phyloP scores from a whole-genome alignment of 2,888 invertebrate genomes.

The Erebia epiphron region DNA sequence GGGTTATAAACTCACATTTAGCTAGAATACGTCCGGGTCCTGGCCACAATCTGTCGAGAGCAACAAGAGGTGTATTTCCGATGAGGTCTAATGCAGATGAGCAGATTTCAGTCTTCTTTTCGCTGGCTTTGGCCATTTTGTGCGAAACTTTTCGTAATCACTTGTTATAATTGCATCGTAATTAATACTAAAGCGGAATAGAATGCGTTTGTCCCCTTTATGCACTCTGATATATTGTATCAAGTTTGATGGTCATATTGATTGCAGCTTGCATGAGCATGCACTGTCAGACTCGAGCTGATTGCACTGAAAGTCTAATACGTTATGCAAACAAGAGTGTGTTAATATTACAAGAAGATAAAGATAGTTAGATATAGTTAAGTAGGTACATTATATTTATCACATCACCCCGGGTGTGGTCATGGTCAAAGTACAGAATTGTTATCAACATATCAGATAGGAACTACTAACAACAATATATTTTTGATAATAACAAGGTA shows the following conservation, averaged over 20 bases:
- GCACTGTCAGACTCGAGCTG: too few species aligned
- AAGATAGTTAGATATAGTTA: too few species aligned
- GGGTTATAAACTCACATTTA: conserved; percentile 79
- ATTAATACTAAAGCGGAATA: background rate
- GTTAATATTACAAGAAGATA: background rate
- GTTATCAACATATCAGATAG: background rate
- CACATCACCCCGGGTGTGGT: too few species aligned
- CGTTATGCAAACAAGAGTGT: background rate
- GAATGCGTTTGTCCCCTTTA: background rate
- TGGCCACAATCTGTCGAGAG: conserved; percentile 66
- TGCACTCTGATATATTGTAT: background rate
- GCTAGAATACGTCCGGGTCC: conserved; percentile 73
- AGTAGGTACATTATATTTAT: background rate
- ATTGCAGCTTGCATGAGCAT: background rate
- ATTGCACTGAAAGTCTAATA: conserved; percentile 1
- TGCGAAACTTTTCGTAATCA: background rate
- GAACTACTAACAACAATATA: too few species aligned
- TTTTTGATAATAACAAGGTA: too few species aligned
- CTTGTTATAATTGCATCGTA: background rate
- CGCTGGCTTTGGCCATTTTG: conserved; percentile 38
- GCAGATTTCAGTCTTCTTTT: conserved; percentile 62
- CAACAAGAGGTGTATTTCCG: conserved; percentile 73
- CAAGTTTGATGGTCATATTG: background rate
- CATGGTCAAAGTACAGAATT: background rate
- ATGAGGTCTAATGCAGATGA: conserved; percentile 72